Evolutionary conservation across 2,888 invertebrate genomes (phyloP).

Genomic region (Phortica okadai): DNA sequence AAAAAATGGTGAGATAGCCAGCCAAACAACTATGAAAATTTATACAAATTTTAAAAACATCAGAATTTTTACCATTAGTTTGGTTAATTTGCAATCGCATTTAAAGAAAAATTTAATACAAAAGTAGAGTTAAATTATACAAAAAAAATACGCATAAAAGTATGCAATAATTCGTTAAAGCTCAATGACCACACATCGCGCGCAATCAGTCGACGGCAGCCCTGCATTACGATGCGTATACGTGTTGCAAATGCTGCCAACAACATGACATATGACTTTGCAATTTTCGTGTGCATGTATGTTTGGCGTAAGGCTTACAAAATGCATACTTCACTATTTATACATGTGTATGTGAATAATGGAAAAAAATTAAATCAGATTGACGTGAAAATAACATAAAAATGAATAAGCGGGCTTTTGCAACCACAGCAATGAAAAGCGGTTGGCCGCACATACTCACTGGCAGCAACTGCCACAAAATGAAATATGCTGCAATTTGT

Average conservation of each 20-base stretch:
- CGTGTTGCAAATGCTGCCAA: not conserved
- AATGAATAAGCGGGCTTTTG: conserved; percentile 31
- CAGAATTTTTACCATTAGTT: not conserved
- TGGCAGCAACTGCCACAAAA: conserved; percentile 1
- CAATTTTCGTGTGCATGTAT: conserved; percentile 51
- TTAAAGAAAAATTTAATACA: not conserved
- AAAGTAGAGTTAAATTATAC: not conserved
- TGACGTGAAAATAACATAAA: conserved; percentile 13
- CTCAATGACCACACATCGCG: conserved; percentile 11
- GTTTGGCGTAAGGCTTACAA: not conserved
- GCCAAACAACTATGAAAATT: conserved; percentile 46
- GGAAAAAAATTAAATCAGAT: not conserved
- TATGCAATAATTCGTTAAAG: conserved; percentile 47
- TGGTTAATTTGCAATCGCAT: not conserved
- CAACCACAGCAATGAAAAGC: conserved; percentile 60
- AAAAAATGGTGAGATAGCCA: conserved; percentile 12
- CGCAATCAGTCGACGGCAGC: not conserved
- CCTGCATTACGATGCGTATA: not conserved
- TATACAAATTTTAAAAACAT: not conserved
- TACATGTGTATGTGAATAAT: conserved; percentile 34
- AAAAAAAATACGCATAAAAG: conserved; percentile 47
- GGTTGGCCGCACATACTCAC: conserved; percentile 52
- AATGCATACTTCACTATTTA: not conserved
- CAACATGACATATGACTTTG: conserved; percentile 61
- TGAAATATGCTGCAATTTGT: conserved; percentile 21